Base-by-base conservation (phyloP, 1,140 invertebrate species). In the Dermatophagoides farinae region DNA sequence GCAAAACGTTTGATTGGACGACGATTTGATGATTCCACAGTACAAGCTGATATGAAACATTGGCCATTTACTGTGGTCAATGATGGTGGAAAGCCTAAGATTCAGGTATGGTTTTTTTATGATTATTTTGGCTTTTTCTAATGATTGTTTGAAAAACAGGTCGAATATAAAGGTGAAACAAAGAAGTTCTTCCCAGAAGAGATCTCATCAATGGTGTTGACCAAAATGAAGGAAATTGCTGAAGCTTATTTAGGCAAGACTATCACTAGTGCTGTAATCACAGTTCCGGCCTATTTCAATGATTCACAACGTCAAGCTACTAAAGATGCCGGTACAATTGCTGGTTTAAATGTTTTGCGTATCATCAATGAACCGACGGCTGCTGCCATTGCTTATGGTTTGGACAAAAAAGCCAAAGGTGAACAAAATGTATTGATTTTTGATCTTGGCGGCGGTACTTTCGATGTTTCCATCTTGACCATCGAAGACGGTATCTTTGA, bases 361-460 rank as follows among this genome's bases (percentile, higher is more conserved):
- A 86, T 88, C 62, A 86, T 88, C 66, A 78, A 78, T 64, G 85
- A 70, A 80, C 81, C 83, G 0, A 88, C 84, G 4, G 84, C 84
- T 11, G 85, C 86, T 1, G 85, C 85, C 18, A 69, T 88, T 9
- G 85, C 85, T 40, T 88, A 88, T 67, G 86, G 85, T 20, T 71
- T 88, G 11, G 85, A 88, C 67, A 88, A 86, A 69, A 84, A 86
- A 38, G 54, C 49, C 4, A 22, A 20, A 37, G 66, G 64, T 0
- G 67, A 70, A 41, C 62, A 70, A 20, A 77, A 79, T 66, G 74
- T 79, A 6, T 68, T 79, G 8, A 78, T 79, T 66, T 97, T 93
- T 72, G 92, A 97, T 78, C 78, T 97, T 65, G 92, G 92, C 64
- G 92, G 92, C 71, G 92, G 92, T 69, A 97, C 92, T 66, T 97